Conservation (phyloP, 2,888 invertebrate genomes). For the Podabrus alpinus region DNA sequence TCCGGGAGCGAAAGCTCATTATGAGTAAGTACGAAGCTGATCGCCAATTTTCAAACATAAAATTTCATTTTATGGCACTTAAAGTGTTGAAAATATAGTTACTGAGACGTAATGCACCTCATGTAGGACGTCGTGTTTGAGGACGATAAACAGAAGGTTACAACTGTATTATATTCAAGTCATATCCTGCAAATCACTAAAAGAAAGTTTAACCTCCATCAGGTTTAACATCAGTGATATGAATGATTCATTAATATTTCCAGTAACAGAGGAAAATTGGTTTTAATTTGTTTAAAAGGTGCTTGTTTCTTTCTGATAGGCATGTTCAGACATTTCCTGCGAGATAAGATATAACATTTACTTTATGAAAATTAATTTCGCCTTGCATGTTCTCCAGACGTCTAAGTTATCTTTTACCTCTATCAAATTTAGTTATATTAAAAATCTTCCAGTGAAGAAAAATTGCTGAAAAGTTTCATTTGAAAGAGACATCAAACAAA, state of each 20-base stretch:
- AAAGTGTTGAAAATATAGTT: neutral
- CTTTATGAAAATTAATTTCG: neutral
- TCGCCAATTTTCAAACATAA: neutral
- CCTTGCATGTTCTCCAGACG: neutral
- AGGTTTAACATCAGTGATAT: neutral
- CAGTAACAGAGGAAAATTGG: neutral
- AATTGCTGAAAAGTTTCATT: too few species aligned
- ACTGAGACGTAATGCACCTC: neutral
- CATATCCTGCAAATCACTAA: neutral
- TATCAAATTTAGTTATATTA: neutral
- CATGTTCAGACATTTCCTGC: neutral
- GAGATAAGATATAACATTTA: neutral
- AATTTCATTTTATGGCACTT: neutral
- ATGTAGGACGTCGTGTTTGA: neutral
- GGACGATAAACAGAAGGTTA: neutral
- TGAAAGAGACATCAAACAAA: too few species aligned
- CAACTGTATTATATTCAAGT: neutral
- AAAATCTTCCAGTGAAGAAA: too few species aligned
- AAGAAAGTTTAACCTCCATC: neutral
- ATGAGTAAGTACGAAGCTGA: conserved; percentile 52
- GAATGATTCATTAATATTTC: neutral
- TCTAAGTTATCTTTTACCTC: neutral
- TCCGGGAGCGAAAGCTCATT: conserved; percentile 58
- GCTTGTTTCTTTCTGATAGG: neutral
- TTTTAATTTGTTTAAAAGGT: neutral